Conservation (phyloP, 2,888 invertebrate species). For the Galeruca laticollis region DNA sequence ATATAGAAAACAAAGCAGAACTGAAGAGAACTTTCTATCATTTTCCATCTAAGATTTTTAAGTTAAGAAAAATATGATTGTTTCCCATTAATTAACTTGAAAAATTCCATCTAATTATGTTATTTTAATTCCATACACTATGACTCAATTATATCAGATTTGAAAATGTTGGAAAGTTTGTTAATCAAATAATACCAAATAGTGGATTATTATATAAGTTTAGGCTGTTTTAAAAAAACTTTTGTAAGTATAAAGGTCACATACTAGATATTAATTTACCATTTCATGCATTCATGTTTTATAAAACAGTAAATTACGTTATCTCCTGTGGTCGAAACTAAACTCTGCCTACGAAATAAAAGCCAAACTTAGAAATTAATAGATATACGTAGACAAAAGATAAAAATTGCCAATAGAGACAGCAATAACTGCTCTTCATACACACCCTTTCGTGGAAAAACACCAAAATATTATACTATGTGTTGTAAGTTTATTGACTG, state of each 20-base stretch:
- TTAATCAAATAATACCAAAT: neutral
- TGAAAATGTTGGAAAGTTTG: neutral
- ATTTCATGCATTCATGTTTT: neutral
- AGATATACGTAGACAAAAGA: slow-evolving; percentile 15
- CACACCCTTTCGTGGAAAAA: slow-evolving; percentile 56
- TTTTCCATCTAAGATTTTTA: neutral
- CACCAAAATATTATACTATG: slow-evolving; percentile 57
- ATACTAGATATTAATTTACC: neutral
- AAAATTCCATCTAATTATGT: neutral
- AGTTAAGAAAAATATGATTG: neutral
- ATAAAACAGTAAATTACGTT: neutral
- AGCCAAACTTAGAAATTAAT: neutral
- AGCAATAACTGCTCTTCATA: slow-evolving; percentile 51
- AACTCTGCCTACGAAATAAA: neutral
- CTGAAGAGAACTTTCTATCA: neutral
- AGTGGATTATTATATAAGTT: neutral
- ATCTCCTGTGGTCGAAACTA: neutral
- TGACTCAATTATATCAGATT: neutral
- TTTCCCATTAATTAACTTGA: too few species aligned
- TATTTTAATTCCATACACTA: neutral
- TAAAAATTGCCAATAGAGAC: slow-evolving; percentile 46
- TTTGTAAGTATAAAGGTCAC: neutral
- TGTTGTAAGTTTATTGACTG: slow-evolving; percentile 62
- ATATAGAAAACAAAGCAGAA: neutral
- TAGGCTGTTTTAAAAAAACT: too few species aligned